Conservation (phyloP, 2,113 vertebrate genomes). For the Malurus melanocephalus region DNA sequence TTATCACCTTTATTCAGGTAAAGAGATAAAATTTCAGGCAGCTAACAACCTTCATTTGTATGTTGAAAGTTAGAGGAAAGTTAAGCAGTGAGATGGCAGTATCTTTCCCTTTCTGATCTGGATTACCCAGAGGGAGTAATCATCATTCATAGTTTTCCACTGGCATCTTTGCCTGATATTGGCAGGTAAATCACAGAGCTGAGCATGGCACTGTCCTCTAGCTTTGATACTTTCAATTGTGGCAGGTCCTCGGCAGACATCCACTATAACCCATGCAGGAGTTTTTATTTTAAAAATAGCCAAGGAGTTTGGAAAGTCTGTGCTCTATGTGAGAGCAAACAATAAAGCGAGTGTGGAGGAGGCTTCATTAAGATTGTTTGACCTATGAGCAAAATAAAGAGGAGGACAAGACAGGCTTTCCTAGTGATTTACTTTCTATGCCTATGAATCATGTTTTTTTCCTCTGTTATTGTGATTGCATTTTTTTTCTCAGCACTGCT, state of each 20-base stretch:
- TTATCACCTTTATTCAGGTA: slow-evolving; percentile 32
- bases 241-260: background rate
- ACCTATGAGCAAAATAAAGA: slow-evolving; percentile 29
- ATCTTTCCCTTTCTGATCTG: background rate
- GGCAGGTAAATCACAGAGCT: background rate
- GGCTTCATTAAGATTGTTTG: slow-evolving; percentile 42
- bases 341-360: background rate
- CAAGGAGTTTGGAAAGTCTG: background rate
- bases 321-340: background rate
- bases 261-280: background rate
- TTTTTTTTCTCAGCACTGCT: slow-evolving; percentile 32
- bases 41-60: slow-evolving; percentile 14
- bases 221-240: background rate
- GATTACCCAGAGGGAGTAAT: background rate
- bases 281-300: slow-evolving; percentile 1
- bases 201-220: background rate
- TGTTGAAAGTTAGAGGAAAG: background rate
- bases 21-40: background rate
- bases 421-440: slow-evolving; percentile 29
- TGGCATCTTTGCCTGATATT: background rate
- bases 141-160: background rate
- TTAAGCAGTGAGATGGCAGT: background rate
- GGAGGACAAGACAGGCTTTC: slow-evolving; percentile 24
- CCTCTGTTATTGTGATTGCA: slow-evolving; percentile 22
- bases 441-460: slow-evolving; percentile 24